These are phyloP conservation scores for Hemiprocne comata DNA, from an alignment of 2,113 vertebrate species.

Conservation along the genomic window DNA sequence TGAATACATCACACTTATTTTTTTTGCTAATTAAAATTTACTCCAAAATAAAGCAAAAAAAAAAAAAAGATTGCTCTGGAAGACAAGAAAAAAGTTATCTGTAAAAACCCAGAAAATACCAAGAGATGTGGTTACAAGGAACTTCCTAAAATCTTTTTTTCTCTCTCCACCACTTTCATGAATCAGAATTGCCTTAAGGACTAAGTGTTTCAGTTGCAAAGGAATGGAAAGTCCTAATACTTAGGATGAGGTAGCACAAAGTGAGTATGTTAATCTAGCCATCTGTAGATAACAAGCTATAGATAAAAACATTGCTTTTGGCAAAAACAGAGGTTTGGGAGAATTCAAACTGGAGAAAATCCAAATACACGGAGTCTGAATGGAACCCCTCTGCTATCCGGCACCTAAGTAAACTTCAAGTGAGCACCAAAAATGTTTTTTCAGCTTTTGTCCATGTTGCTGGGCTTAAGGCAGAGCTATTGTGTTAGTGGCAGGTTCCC, in stretches of 20 bases:
- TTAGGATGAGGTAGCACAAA: neutral
- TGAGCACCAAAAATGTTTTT: constrained; percentile 39
- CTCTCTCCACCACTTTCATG: neutral
- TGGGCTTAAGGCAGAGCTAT: constrained; percentile 12
- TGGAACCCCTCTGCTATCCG: neutral
- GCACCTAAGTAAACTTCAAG: constrained; percentile 26
- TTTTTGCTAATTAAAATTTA: neutral
- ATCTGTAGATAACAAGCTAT: neutral
- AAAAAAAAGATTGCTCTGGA: neutral
- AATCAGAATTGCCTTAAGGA: neutral
- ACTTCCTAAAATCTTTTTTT: neutral
- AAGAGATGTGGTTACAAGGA: neutral
- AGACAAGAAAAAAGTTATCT: neutral
- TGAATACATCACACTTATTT: neutral
- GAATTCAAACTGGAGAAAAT: neutral
- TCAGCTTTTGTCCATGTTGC: constrained; percentile 41
- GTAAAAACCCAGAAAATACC: neutral
- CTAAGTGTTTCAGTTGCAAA: neutral
- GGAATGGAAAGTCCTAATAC: neutral
- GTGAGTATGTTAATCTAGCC: neutral
- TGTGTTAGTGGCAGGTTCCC: constrained; percentile 23
- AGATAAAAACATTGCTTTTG: neutral
- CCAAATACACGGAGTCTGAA: neutral
- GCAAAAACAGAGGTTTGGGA: neutral
- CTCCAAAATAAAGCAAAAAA: neutral